Percentiles rank a stretch among this genome's conserved stretches.
phyloP scores from a whole-genome alignment of 2,888 invertebrate species.

The Epirrhoe alternata region DNA sequence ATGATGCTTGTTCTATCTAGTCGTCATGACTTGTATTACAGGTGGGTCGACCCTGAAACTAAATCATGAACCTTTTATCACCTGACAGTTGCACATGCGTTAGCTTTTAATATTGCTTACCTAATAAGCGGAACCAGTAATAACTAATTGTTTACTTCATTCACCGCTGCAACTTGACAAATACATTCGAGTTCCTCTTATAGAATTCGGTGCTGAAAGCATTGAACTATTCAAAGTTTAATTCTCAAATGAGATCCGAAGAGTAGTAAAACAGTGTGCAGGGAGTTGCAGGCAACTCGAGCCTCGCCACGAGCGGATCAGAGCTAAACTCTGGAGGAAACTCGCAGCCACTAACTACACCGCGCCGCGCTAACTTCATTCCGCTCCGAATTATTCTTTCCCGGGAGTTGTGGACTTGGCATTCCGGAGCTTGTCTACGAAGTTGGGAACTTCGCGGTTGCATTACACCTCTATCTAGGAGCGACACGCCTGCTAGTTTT shows the following conservation, averaged over 20 bases:
- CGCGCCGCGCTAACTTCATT: conserved; percentile 16
- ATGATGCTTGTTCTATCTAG: background rate
- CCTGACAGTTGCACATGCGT: no score
- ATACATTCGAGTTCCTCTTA: no score
- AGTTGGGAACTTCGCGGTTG: conserved; percentile 2
- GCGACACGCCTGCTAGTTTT: background rate
- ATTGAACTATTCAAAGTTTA: background rate
- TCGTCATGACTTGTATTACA: background rate
- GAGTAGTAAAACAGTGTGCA: background rate
- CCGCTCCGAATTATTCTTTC: conserved; percentile 20
- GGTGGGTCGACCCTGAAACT: no score
- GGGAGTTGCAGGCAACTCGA: background rate
- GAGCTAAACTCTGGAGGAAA: background rate
- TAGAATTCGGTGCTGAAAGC: conserved; percentile 3
- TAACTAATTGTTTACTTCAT: no score
- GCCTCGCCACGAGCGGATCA: background rate
- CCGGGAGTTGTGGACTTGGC: conserved; percentile 13
- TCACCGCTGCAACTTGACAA: no score
- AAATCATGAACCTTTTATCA: no score
- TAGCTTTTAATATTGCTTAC: no score
- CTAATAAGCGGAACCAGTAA: no score
- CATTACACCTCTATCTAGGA: background rate
- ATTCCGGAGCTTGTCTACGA: conserved; percentile 10
- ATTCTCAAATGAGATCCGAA: background rate
- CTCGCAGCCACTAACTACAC: conserved; percentile 15